Base-by-base conservation (phyloP, 2,113 vertebrate genomes). In the Oophaga pumilio region DNA sequence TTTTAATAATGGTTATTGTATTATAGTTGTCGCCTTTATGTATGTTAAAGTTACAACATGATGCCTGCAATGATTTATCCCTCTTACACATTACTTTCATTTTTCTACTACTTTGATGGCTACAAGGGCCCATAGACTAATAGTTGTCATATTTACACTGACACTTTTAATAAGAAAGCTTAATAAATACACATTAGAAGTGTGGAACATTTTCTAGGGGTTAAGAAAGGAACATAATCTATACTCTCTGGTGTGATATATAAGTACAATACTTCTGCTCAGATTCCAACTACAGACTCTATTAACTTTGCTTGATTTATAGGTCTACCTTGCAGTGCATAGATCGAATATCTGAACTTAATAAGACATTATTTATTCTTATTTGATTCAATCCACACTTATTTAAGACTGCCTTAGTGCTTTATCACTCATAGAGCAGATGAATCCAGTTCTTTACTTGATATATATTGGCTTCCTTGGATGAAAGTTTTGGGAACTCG, bases 331-430 rank as follows among this genome's bases (percentile, higher is more conserved):
- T 52, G 60, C 62, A 82, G 80, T 68, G 43, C 60, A 52, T 66
- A 82, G 80, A 82, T 82, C 60, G 80, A 82, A 82, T 82, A 82
- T 82, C 33, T 68, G 80, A 66, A 50, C 49, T 82, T 82, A 82
- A 82, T 68, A 82, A 82, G 62, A 82, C 80, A 66, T 66, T 82
- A 82, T 82, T 82, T 82, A 82, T 82, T 82, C 80, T 68, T 82
- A 82, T 82, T 82, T 82, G 18, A 82, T 43, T 66, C 60, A 82
- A 82, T 68, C 80, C 68, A 82, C 80, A 66, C 60, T 82, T 82
- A 66, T 82, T 82, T 82, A 64, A 62, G 50, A 52, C 60, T 50
- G 80, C 43, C 62, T 15, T 66, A n/a, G 62, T 43, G 68, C 43
- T 82, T 68, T 82, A 82, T 82, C 80, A 82, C 57, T 68, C 80